These are phyloP conservation scores for Myopa tessellatipennis DNA, from an alignment of 2,888 invertebrate species.

Conservation along the genomic window DNA sequence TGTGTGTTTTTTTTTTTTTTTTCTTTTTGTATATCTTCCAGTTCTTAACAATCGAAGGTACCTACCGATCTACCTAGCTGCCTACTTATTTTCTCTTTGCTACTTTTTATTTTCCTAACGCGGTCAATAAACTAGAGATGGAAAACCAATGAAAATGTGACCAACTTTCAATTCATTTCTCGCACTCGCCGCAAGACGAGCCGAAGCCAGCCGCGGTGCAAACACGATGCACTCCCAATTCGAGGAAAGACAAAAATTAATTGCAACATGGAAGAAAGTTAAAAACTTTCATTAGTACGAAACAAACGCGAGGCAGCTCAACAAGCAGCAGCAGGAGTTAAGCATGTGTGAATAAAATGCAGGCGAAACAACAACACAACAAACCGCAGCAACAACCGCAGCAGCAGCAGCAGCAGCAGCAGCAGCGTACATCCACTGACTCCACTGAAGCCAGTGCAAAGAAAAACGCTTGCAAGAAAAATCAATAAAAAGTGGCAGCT, in stretches of 20 bases:
- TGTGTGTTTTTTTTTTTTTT: neutral
- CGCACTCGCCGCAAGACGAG: conserved; percentile 14
- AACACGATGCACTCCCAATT: conserved; percentile 46
- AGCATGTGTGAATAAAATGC: neutral
- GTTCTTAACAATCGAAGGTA: neutral
- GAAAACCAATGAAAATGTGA: conserved; percentile 35
- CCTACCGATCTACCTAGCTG: neutral
- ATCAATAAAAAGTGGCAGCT: conserved; percentile 21
- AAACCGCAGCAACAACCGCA: neutral
- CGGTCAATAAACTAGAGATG: conserved; percentile 41
- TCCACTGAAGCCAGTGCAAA: neutral
- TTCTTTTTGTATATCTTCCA: neutral
- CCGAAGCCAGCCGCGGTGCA: conserved; percentile 37
- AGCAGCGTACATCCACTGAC: neutral
- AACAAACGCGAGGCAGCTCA: conserved; percentile 33
- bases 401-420: neutral
- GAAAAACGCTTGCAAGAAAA: conserved; percentile 30
- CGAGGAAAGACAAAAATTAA: conserved; percentile 54
- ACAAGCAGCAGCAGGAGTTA: conserved; percentile 4
- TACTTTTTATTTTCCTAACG: conserved; percentile 26
- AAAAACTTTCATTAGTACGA: conserved; percentile 37
- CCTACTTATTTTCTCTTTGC: conserved; percentile 20
- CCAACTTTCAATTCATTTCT: conserved; percentile 36
- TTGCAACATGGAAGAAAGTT: conserved; percentile 45
- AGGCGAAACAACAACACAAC: conserved; percentile 16